A percentile compares a stretch with the other conserved stretches of the same genome.
Evolutionary conservation across 2,888 invertebrate genomes (phyloP).

Genomic region (Sacculina carcini): DNA sequence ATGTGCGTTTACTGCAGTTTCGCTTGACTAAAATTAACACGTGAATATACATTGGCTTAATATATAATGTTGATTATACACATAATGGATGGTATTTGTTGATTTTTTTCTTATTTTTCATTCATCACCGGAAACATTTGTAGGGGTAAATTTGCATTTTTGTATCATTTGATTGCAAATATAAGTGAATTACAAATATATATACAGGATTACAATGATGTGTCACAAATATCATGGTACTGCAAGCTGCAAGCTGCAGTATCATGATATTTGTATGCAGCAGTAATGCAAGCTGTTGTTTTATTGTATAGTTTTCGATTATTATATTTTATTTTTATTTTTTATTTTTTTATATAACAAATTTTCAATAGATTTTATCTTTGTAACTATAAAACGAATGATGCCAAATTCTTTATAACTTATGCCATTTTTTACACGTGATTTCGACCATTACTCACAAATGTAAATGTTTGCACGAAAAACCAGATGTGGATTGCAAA

Average conservation of each 20-base stretch:
- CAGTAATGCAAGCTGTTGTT: neutral
- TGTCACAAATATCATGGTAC: neutral
- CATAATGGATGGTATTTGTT: neutral
- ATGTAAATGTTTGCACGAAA: too few relatives aligned
- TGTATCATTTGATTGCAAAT: neutral
- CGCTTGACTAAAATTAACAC: too few relatives aligned
- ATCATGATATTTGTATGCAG: conserved; percentile 1
- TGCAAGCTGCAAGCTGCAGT: neutral
- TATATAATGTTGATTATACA: too few relatives aligned
- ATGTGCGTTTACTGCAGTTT: too few relatives aligned
- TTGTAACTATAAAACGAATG: too few relatives aligned
- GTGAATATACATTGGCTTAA: too few relatives aligned
- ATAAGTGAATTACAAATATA: neutral
- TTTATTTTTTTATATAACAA: neutral
- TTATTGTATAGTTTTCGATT: too few relatives aligned
- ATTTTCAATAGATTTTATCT: too few relatives aligned
- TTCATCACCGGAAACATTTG: neutral
- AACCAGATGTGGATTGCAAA: too few relatives aligned
- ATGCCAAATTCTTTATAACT: too few relatives aligned
- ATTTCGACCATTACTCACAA: too few relatives aligned
- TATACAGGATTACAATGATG: neutral
- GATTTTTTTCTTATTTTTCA: neutral
- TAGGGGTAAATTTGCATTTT: neutral
- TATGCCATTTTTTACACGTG: too few relatives aligned
- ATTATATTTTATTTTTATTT: neutral